Percentiles rank a stretch among this genome's conserved stretches.
phyloP scores from a whole-genome alignment of 2,888 invertebrate genomes.

The Hoplodrina ambigua region DNA sequence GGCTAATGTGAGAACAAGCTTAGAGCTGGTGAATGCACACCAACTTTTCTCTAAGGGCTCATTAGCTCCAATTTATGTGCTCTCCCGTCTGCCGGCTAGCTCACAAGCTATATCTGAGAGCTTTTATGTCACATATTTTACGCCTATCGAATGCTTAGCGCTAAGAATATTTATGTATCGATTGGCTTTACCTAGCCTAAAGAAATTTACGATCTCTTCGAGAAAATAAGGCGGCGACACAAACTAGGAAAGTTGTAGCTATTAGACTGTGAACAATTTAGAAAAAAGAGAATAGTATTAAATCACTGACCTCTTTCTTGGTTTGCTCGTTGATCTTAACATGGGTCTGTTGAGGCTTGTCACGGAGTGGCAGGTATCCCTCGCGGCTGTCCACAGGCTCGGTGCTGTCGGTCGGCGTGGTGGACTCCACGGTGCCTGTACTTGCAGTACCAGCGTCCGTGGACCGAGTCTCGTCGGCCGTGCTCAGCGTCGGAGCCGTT shows the following conservation, averaged over 20 bases:
- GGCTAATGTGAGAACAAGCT: slow-evolving; percentile 82
- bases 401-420: slow-evolving; percentile 81
- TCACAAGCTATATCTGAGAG: slow-evolving; percentile 65
- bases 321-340: slow-evolving; percentile 90
- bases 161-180: slow-evolving; percentile 70
- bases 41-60: slow-evolving; percentile 81
- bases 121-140: slow-evolving; percentile 68
- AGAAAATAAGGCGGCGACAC: slow-evolving; percentile 73
- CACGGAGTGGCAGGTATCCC: slow-evolving; percentile 87
- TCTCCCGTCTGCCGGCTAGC: slow-evolving; percentile 62
- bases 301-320: slow-evolving; percentile 90
- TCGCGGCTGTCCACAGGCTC: slow-evolving; percentile 87
- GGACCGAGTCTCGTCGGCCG: slow-evolving; percentile 77
- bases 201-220: slow-evolving; percentile 75
- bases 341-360: slow-evolving; percentile 86
- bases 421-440: slow-evolving; percentile 80
- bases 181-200: slow-evolving; percentile 69
- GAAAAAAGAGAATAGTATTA: slow-evolving; percentile 77
- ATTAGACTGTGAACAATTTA: slow-evolving; percentile 86
- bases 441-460: slow-evolving; percentile 82
- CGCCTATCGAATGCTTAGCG: slow-evolving; percentile 58
- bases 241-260: slow-evolving; percentile 79
- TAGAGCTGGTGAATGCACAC: slow-evolving; percentile 71
- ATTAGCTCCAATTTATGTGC: slow-evolving; percentile 80
- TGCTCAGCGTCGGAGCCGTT: slow-evolving; percentile 78